These are phyloP conservation scores for Nibea albiflora DNA, from an alignment of 2,113 vertebrate genomes.

Conservation along the genomic window DNA sequence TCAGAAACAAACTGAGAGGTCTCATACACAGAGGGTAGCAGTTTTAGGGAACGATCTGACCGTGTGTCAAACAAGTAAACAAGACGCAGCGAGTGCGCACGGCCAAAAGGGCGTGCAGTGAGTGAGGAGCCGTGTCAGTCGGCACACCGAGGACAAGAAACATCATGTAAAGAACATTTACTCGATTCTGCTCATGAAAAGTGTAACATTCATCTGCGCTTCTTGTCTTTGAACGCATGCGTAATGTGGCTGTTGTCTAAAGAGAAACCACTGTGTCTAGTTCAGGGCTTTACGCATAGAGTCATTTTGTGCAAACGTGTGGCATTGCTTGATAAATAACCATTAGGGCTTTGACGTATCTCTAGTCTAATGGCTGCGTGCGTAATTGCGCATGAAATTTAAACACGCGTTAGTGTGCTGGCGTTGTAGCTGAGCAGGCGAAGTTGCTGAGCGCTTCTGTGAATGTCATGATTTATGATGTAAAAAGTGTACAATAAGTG, in stretches of 20 bases:
- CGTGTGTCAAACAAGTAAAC: background rate
- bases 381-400: conserved; percentile 35
- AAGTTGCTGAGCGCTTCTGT: conserved; percentile 12
- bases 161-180: background rate
- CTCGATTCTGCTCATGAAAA: background rate
- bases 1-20: conserved; percentile 77
- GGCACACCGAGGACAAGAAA: background rate
- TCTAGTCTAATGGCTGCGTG: background rate
- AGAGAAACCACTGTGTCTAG: background rate
- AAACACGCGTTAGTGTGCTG: background rate
- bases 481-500: background rate
- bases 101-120: background rate
- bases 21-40: conserved; percentile 67
- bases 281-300: background rate
- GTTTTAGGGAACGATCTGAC: background rate
- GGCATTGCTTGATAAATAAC: background rate
- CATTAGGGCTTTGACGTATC: background rate
- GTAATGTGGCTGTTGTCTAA: background rate
- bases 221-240: conserved; percentile 4
- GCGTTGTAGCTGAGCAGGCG: background rate
- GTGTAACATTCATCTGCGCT: background rate
- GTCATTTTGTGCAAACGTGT: background rate
- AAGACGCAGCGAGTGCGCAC: conserved; percentile 34
- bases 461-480: conserved; percentile 18
- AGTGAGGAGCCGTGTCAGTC: background rate